These are phyloP conservation scores for Seira sanloemensis DNA, from an alignment of 2,888 invertebrate genomes.

Conservation along the genomic window DNA sequence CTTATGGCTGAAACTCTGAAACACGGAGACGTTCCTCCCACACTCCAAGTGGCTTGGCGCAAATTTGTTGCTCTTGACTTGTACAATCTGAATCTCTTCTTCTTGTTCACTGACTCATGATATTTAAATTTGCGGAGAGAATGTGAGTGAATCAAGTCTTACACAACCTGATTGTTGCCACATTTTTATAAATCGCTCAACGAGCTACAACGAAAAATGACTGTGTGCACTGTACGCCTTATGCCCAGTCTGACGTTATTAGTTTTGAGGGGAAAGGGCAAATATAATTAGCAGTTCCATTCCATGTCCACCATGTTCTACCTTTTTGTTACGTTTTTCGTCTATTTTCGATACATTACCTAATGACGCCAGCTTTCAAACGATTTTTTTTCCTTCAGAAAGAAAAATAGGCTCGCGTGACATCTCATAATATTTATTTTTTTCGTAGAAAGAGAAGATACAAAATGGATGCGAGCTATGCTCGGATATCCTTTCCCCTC, in stretches of 20 bases:
- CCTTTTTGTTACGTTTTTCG: background rate
- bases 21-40: background rate
- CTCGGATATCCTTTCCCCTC: no score
- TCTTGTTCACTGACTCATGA: no score
- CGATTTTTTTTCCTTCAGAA: background rate
- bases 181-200: background rate
- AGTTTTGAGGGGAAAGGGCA: background rate
- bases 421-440: conserved; percentile 1
- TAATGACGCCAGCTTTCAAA: background rate
- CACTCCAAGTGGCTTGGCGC: no score
- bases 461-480: background rate
- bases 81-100: background rate
- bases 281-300: background rate
- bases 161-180: background rate
- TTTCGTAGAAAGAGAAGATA: background rate
- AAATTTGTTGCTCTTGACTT: no score
- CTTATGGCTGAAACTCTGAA: background rate
- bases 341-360: background rate
- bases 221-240: no score
- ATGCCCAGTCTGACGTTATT: background rate
- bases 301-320: background rate
- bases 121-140: no score
- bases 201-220: no score
- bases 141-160: background rate
- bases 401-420: background rate